These are phyloP conservation scores for Pedetes capensis DNA, from an alignment of 2,113 vertebrate species.

Conservation along the genomic window DNA sequence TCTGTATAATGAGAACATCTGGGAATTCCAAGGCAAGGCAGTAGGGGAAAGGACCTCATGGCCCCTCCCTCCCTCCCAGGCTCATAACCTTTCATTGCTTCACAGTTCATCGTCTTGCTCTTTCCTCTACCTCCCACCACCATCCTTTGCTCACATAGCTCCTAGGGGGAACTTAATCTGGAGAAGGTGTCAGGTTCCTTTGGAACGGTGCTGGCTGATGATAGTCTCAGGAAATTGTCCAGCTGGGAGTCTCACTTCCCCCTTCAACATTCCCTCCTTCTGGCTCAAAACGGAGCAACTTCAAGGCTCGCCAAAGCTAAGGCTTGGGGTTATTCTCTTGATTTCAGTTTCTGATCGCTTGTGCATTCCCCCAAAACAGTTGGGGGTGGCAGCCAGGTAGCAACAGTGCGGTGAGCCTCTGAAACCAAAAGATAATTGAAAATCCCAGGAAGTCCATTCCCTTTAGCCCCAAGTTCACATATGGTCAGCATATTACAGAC, in stretches of 20 bases:
- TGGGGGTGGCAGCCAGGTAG: slow-evolving; percentile 33
- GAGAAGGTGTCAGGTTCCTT: neutral
- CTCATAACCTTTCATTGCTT: slow-evolving; percentile 52
- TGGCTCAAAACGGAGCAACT: neutral
- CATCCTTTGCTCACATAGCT: neutral
- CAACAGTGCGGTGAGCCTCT: neutral
- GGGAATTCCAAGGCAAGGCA: slow-evolving; percentile 17
- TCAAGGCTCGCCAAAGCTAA: neutral
- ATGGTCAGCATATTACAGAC: slow-evolving; percentile 52
- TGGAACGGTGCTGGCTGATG: neutral
- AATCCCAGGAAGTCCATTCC: slow-evolving; percentile 12
- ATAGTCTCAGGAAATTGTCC: neutral
- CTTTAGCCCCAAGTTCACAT: slow-evolving; percentile 48
- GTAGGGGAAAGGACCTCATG: neutral
- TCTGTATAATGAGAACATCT: slow-evolving; percentile 32
- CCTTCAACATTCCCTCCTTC: neutral
- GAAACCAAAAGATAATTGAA: slow-evolving; percentile 52
- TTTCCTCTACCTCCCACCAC: neutral
- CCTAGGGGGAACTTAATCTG: slow-evolving; percentile 41
- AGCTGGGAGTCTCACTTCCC: neutral
- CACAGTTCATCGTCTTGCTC: slow-evolving; percentile 4
- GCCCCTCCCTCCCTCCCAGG: neutral
- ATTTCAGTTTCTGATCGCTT: slow-evolving; percentile 32
- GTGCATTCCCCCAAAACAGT: neutral
- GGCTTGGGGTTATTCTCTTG: neutral